These are phyloP conservation scores for Brachionus rotundiformis DNA, from an alignment of 1,140 invertebrate genomes.

Conservation along the genomic window DNA sequence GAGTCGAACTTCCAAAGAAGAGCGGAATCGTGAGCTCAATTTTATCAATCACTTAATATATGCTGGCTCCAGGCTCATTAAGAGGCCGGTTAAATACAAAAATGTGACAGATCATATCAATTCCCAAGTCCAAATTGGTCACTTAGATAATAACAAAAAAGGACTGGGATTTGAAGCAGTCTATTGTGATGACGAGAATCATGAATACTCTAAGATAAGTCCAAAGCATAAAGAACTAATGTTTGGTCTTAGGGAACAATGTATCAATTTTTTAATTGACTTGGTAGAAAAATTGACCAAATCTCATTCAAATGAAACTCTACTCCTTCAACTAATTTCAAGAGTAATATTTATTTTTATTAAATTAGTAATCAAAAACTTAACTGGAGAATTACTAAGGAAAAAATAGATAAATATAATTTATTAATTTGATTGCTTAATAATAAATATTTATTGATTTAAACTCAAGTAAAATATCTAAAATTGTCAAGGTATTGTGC, in stretches of 20 bases:
- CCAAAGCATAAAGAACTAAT: background rate
- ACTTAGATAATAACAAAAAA: background rate
- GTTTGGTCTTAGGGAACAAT: slow-evolving; percentile 7
- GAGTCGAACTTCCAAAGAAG: slow-evolving; percentile 2
- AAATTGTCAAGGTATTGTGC: background rate
- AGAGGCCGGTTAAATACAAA: slow-evolving; percentile 37
- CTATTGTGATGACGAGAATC: background rate
- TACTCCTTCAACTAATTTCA: background rate
- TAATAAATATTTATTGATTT: too few species aligned
- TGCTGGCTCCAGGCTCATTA: slow-evolving; percentile 54
- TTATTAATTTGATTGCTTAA: too few species aligned
- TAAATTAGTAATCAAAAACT: too few species aligned
- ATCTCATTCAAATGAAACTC: slow-evolving; percentile 1
- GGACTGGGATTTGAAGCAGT: slow-evolving; percentile 18
- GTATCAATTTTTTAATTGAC: background rate
- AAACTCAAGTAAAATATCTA: background rate
- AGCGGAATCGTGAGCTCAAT: slow-evolving; percentile 52
- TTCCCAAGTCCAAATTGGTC: slow-evolving; percentile 24
- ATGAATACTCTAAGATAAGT: slow-evolving; percentile 28
- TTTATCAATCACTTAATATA: slow-evolving; percentile 51
- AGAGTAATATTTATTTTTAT: background rate
- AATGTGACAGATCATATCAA: slow-evolving; percentile 1
- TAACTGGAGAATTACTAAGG: too few species aligned
- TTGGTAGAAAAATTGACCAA: background rate
- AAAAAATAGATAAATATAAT: too few species aligned